Percentiles rank a stretch among this genome's conserved stretches.
These are phyloP conservation scores for Eurytoma adleriae DNA, from an alignment of 2,888 invertebrate genomes.

Conservation along the genomic window DNA sequence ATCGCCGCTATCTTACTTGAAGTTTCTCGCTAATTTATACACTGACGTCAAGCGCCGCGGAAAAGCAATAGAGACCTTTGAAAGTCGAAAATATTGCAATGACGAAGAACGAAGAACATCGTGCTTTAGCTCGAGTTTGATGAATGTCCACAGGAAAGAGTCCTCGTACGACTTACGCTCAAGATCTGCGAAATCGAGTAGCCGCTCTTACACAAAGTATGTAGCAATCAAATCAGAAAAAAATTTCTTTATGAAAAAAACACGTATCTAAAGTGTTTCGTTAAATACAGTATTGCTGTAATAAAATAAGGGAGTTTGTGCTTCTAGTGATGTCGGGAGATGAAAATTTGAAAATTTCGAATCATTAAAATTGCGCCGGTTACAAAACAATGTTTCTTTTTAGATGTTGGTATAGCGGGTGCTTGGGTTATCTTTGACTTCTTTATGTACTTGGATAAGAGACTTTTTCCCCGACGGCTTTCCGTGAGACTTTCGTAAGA, in stretches of 20 bases:
- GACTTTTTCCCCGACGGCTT: constrained; percentile 28
- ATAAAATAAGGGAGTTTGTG: constrained; percentile 15
- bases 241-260: constrained; percentile 22
- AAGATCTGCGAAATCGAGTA: constrained; percentile 77
- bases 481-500: constrained; percentile 38
- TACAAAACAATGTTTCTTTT: constrained; percentile 30
- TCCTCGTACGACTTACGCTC: constrained; percentile 76
- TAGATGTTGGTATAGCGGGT: constrained; percentile 44
- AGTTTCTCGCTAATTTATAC: not conserved
- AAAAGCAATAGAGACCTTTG: not conserved
- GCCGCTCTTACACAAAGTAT: constrained; percentile 77
- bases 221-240: constrained; percentile 66
- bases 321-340: constrained; percentile 11
- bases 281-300: not conserved
- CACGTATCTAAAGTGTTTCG: no score
- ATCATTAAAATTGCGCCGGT: constrained; percentile 13
- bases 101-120: constrained; percentile 16
- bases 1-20: constrained; percentile 6
- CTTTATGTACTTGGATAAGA: constrained; percentile 40
- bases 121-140: constrained; percentile 44
- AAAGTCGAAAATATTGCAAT: not conserved
- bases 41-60: not conserved
- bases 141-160: constrained; percentile 73
- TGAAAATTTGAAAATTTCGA: no score
- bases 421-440: constrained; percentile 48